phyloP scores from a whole-genome alignment of 2,113 vertebrate species.

The Sus scrofa region DNA sequence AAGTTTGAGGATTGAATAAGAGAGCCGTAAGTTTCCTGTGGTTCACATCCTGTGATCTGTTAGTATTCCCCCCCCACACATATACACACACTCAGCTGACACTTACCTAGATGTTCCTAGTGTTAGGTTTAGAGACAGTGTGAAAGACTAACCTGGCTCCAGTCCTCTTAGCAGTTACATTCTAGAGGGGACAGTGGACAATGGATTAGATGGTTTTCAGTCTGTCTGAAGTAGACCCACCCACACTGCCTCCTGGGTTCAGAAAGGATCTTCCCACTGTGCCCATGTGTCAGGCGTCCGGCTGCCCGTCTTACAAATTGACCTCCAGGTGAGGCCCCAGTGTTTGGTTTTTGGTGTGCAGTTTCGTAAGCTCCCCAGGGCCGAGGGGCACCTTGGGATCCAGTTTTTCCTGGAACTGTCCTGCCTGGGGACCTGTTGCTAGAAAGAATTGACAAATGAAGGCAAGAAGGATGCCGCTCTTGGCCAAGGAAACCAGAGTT shows the following conservation, averaged over 20 bases:
- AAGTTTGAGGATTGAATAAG: conserved; percentile 59
- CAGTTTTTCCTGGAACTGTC: neutral
- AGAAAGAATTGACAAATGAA: neutral
- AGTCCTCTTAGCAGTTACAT: neutral
- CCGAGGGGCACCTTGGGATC: neutral
- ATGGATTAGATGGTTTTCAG: neutral
- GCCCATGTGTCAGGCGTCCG: neutral
- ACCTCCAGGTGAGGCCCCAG: neutral
- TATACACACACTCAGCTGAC: no score
- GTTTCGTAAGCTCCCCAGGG: neutral
- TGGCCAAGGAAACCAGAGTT: conserved; percentile 25
- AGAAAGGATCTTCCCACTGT: neutral
- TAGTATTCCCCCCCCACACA: no score
- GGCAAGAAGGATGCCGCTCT: neutral
- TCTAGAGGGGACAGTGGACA: neutral
- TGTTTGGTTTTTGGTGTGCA: neutral
- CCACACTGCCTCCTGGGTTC: neutral
- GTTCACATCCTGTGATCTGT: conserved; percentile 39
- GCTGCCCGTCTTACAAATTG: neutral
- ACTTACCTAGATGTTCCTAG: neutral
- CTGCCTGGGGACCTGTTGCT: neutral
- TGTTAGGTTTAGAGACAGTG: neutral
- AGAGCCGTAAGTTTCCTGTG: conserved; percentile 43
- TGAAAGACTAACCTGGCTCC: neutral
- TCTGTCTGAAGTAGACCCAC: neutral